Percentiles rank a stretch among this genome's conserved stretches.
Evolutionary conservation across 2,113 vertebrate genomes (phyloP).

Genomic region (Paratilapia polleni): DNA sequence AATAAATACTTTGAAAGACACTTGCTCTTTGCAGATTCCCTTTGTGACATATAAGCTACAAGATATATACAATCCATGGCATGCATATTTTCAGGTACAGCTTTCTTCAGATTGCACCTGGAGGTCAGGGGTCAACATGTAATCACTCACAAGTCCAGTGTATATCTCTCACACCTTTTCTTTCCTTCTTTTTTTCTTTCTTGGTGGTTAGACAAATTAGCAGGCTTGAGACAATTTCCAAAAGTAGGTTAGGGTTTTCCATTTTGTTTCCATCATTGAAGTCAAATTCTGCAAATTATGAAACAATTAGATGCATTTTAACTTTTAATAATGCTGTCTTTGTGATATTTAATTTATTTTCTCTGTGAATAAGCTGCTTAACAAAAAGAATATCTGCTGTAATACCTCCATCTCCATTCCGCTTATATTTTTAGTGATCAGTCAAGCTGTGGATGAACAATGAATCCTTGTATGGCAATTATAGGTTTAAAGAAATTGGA

Average conservation of each 20-base stretch:
- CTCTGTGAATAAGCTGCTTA: slow-evolving; percentile 6
- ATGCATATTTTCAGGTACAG: not conserved
- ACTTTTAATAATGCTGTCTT: slow-evolving; percentile 15
- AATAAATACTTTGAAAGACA: not conserved
- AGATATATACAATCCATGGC: too few relatives aligned
- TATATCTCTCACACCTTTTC: not conserved
- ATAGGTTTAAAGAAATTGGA: slow-evolving; percentile 89
- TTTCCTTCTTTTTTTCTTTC: not conserved
- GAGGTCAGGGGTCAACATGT: not conserved
- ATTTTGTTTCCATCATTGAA: not conserved
- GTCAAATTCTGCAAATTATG: slow-evolving; percentile 18
- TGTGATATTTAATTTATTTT: not conserved
- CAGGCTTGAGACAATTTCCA: not conserved
- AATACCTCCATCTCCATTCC: slow-evolving; percentile 23
- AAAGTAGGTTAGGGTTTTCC: not conserved
- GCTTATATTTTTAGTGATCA: slow-evolving; percentile 21
- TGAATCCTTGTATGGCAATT: slow-evolving; percentile 86
- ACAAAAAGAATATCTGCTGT: slow-evolving; percentile 16
- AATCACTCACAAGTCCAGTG: not conserved
- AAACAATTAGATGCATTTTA: slow-evolving; percentile 23
- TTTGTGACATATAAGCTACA: not conserved
- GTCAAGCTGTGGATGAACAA: slow-evolving; percentile 79
- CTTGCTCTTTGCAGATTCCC: not conserved
- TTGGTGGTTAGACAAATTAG: not conserved
- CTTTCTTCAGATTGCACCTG: not conserved